Conservation (phyloP, 2,113 vertebrate genomes). For the Etheostoma cragini region DNA sequence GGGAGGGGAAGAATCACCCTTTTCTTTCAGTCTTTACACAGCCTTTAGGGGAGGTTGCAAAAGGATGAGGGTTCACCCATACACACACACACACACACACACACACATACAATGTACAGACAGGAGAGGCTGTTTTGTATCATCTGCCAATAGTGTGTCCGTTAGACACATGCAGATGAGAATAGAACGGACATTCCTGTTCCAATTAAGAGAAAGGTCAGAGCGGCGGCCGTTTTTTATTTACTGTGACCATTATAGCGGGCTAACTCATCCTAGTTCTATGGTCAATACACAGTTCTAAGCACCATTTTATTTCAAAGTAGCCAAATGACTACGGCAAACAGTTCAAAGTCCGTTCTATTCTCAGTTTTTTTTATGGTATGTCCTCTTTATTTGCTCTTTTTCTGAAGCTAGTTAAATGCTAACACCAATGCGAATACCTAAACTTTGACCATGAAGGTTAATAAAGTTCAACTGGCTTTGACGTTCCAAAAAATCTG, state of each 20-base stretch:
- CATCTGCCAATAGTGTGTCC: constrained; percentile 18
- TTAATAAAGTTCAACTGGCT: constrained; percentile 54
- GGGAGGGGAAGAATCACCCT: constrained; percentile 5
- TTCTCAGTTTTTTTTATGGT: neutral
- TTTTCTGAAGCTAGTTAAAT: constrained; percentile 12
- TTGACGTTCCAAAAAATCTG: neutral
- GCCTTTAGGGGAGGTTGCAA: neutral
- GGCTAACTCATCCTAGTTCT: too few relatives aligned
- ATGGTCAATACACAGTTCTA: too few relatives aligned
- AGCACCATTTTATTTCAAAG: too few relatives aligned
- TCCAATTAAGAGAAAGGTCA: too few relatives aligned
- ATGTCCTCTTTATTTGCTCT: constrained; percentile 39
- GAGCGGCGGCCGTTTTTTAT: too few relatives aligned
- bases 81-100: constrained; percentile 1
- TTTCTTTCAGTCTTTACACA: constrained; percentile 22
- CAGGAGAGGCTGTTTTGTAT: constrained; percentile 47
- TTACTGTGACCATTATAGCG: too few relatives aligned
- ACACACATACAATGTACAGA: constrained; percentile 38
- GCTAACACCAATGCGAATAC: neutral
- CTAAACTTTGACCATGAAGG: constrained; percentile 42
- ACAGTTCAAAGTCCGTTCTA: too few relatives aligned
- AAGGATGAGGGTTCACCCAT: neutral
- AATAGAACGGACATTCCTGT: too few relatives aligned
- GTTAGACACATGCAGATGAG: too few relatives aligned
- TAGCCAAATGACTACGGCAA: too few relatives aligned